phyloP scores from a whole-genome alignment of 1,140 invertebrate species.

The Drosophila bocqueti region DNA sequence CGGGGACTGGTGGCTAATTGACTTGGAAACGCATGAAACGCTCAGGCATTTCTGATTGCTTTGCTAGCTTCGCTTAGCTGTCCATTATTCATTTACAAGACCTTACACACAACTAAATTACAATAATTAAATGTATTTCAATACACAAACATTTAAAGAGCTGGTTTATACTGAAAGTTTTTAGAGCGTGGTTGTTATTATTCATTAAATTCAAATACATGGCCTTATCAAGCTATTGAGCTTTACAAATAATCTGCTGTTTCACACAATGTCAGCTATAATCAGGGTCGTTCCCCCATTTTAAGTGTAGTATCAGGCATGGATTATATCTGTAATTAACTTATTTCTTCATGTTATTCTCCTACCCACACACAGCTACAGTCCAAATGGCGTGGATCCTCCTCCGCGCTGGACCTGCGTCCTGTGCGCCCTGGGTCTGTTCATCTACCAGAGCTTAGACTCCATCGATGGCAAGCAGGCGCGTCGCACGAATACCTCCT shows the following conservation, averaged over 20 bases:
- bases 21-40: conserved; percentile 27
- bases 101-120: not conserved
- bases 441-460: conserved; percentile 99
- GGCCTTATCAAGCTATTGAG: not conserved
- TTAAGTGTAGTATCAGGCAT: not conserved
- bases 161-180: not conserved
- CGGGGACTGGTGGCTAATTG: conserved; percentile 18
- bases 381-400: conserved; percentile 88
- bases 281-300: not conserved
- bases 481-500: conserved; percentile 95
- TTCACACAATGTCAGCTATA: not conserved
- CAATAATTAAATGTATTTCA: conserved; percentile 5
- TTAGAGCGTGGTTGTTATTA: not conserved
- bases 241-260: not conserved
- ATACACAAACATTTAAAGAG: not conserved
- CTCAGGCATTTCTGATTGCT: conserved; percentile 5
- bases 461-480: conserved; percentile 99
- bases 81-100: conserved; percentile 10
- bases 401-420: conserved; percentile 97
- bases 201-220: not conserved
- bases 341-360: too few species aligned
- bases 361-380: conserved; percentile 86
- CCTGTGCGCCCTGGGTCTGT: conserved; percentile 96
- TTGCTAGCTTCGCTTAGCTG: not conserved
- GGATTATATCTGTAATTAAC: not conserved